Conservation (phyloP, 37 sponge, comb jelly and placozoan genomes). For the Ianthella basta region DNA sequence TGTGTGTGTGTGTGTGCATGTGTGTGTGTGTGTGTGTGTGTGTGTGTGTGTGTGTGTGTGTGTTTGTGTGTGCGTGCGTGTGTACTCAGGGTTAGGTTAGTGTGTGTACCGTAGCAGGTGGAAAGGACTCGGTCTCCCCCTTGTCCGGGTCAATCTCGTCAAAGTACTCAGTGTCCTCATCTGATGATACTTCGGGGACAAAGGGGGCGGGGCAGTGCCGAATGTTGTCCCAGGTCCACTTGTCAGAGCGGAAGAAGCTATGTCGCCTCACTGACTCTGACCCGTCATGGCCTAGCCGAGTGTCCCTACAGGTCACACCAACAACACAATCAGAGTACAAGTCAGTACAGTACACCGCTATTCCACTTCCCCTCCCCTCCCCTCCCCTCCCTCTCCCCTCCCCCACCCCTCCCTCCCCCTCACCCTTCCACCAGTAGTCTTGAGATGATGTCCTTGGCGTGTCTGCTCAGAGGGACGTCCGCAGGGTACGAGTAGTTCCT, state of each 20-base stretch:
- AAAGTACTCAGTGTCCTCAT: slow-evolving; percentile 92
- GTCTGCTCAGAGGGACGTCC: slow-evolving; percentile 62
- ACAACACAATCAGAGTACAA: neutral
- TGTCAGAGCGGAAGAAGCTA: slow-evolving; percentile 72
- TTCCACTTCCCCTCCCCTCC: neutral
- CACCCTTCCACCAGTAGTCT: slow-evolving; percentile 77
- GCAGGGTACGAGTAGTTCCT: slow-evolving; percentile 81
- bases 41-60: no score
- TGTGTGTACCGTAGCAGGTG: slow-evolving; percentile 67
- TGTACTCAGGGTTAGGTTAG: no score
- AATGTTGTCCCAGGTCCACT: slow-evolving; percentile 88
- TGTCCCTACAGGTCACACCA: slow-evolving; percentile 45
- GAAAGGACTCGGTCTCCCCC: slow-evolving; percentile 64
- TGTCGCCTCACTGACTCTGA: slow-evolving; percentile 74
- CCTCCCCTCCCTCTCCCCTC: neutral
- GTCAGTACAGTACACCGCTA: neutral
- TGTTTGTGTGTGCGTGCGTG: no score
- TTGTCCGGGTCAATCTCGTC: slow-evolving; percentile 86
- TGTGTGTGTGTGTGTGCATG: no score
- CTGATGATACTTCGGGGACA: slow-evolving; percentile 81
- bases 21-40: no score
- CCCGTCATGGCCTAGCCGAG: slow-evolving; percentile 76
- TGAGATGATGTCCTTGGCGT: slow-evolving; percentile 79
- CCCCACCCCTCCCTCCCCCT: slow-evolving; percentile 15
- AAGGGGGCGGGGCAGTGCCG: slow-evolving; percentile 73